A percentile compares a stretch with the other conserved stretches of the same genome.
Conservation (phyloP, 64 coral and sea anemone species). For the Porites lutea region DNA sequence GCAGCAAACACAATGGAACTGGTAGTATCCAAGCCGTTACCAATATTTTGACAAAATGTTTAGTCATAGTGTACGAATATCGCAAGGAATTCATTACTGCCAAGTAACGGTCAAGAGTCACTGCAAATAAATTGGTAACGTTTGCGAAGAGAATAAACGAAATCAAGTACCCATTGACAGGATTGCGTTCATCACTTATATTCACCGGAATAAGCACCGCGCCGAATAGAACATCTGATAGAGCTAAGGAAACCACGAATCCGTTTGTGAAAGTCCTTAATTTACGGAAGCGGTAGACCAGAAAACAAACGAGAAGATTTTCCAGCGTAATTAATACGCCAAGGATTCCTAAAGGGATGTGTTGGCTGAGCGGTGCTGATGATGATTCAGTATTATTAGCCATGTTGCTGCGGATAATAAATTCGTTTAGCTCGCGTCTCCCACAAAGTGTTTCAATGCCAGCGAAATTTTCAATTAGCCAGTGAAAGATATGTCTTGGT, state of each 20-base stretch:
- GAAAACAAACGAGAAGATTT: conserved; percentile 74
- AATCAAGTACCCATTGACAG: conserved; percentile 40
- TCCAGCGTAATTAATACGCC: conserved; percentile 81
- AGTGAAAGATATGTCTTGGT: not conserved
- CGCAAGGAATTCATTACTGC: conserved; percentile 79
- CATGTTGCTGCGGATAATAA: conserved; percentile 25
- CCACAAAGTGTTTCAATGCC: not conserved
- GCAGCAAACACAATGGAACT: conserved; percentile 54
- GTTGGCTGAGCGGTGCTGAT: conserved; percentile 28
- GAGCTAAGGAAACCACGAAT: conserved; percentile 78
- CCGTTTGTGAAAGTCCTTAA: conserved; percentile 76
- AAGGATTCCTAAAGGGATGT: conserved; percentile 57
- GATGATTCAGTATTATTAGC: not conserved
- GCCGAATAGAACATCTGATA: conserved; percentile 85
- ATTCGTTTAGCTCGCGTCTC: not conserved
- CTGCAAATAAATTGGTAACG: conserved; percentile 85
- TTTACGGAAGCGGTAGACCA: conserved; percentile 73
- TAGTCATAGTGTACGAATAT: conserved; percentile 81
- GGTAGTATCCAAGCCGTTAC: conserved; percentile 67
- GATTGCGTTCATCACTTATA: conserved; percentile 31
- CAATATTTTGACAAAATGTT: conserved; percentile 80
- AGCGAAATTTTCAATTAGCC: conserved; percentile 29
- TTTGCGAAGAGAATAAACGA: conserved; percentile 81
- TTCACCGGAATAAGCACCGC: conserved; percentile 72
- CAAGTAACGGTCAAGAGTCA: conserved; percentile 82